Percentiles rank a stretch among this genome's conserved stretches.
These are phyloP conservation scores for Percopsis omiscomaycus DNA, from an alignment of 2,797 vertebrate species.

Conservation along the genomic window DNA sequence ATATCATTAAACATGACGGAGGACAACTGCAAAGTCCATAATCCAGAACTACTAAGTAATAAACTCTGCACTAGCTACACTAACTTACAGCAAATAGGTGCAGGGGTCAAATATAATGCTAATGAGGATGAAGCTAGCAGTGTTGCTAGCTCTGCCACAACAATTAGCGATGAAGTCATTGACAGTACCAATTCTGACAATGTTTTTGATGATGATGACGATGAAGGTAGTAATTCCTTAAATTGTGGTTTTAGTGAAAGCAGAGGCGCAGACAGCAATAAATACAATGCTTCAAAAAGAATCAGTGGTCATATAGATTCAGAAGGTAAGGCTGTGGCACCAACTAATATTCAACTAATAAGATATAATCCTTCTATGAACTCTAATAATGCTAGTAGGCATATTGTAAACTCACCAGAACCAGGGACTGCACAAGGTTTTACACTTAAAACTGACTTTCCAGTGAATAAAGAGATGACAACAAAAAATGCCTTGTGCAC, in stretches of 20 bases:
- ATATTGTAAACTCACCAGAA: conserved; percentile 57
- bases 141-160: conserved; percentile 19
- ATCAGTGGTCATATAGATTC: conserved; percentile 4
- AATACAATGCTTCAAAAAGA: conserved; percentile 13
- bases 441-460: conserved; percentile 33
- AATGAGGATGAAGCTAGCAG: conserved; percentile 32
- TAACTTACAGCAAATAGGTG: conserved; percentile 13
- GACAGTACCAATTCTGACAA: conserved; percentile 69
- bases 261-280: conserved; percentile 9
- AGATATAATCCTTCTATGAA: conserved; percentile 17
- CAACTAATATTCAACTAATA: not conserved
- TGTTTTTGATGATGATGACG: conserved; percentile 58
- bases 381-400: conserved; percentile 36
- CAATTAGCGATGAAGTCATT: conserved; percentile 56
- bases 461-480: conserved; percentile 14
- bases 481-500: conserved; percentile 10
- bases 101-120: conserved; percentile 18
- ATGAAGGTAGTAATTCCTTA: conserved; percentile 33
- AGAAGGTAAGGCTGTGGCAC: conserved; percentile 21
- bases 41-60: conserved; percentile 7
- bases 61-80: conserved; percentile 18
- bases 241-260: conserved; percentile 28
- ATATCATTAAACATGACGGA: conserved; percentile 28
- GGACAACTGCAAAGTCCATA: not conserved
- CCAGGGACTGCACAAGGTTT: conserved; percentile 52